Conservation (phyloP, 53 echinoderm and acorn worm genomes). For the Hippasteria phrygiana region DNA sequence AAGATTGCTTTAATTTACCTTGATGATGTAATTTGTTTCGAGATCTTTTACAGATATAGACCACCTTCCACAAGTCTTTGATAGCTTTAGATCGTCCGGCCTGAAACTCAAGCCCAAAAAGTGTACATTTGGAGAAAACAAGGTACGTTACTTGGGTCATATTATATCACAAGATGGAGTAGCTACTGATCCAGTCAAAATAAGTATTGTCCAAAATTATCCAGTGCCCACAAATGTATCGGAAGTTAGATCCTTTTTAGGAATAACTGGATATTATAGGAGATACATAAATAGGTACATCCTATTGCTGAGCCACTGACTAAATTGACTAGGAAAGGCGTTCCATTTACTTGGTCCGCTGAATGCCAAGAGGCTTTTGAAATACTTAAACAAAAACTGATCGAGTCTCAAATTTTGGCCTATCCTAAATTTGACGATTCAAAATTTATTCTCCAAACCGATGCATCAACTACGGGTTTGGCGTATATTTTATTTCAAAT, state of each 20-base stretch:
- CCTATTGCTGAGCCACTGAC: neutral
- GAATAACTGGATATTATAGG: too few species aligned
- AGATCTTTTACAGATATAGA: slow-evolving; percentile 36
- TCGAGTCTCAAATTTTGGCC: slow-evolving; percentile 18
- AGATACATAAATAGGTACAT: too few species aligned
- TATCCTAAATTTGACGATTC: slow-evolving; percentile 44
- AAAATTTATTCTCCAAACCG: slow-evolving; percentile 45
- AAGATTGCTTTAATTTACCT: slow-evolving; percentile 44
- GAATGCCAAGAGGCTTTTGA: slow-evolving; percentile 30
- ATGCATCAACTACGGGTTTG: slow-evolving; percentile 46
- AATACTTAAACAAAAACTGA: slow-evolving; percentile 2
- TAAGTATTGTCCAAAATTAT: slow-evolving; percentile 30
- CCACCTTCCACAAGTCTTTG: slow-evolving; percentile 40
- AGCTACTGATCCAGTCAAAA: slow-evolving; percentile 18
- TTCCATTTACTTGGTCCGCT: slow-evolving; percentile 26
- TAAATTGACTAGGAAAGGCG: slow-evolving; percentile 17
- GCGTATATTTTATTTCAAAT: slow-evolving; percentile 48
- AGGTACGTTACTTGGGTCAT: slow-evolving; percentile 51
- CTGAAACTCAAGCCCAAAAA: slow-evolving; percentile 41
- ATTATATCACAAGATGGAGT: slow-evolving; percentile 33
- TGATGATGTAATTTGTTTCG: slow-evolving; percentile 42
- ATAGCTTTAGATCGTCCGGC: slow-evolving; percentile 17
- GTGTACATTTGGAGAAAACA: slow-evolving; percentile 52
- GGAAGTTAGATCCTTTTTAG: slow-evolving; percentile 8
- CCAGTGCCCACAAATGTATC: slow-evolving; percentile 36